Conservation (phyloP, 2,797 vertebrate genomes). For the Sebastes aleutianus region DNA sequence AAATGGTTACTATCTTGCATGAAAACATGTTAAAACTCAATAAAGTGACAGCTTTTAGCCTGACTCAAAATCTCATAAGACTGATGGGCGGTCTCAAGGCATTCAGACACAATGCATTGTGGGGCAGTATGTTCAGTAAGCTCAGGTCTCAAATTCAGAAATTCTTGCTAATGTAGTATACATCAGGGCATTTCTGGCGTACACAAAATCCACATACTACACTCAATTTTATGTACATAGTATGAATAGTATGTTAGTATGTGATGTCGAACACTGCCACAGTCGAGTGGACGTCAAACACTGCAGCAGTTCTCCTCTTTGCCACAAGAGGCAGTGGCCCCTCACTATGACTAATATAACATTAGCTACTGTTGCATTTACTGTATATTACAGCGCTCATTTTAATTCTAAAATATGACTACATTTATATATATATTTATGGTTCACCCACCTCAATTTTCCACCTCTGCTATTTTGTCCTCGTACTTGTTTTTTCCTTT, state of each 20-base stretch:
- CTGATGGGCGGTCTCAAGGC: neutral
- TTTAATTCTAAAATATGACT: neutral
- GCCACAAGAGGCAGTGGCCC: neutral
- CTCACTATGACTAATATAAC: neutral
- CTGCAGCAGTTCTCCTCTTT: neutral
- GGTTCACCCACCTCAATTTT: neutral
- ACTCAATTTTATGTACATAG: neutral
- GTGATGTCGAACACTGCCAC: too few species aligned
- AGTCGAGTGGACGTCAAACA: too few species aligned
- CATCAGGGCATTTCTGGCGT: accelerated
- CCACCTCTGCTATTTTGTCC: neutral
- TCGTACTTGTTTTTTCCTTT: neutral
- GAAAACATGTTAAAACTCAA: neutral
- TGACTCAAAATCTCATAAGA: neutral
- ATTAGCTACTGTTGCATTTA: neutral
- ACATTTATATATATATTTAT: neutral
- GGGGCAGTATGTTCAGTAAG: accelerated
- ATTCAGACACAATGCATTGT: too few species aligned
- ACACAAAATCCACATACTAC: neutral
- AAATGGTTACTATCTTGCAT: neutral
- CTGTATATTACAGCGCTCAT: neutral
- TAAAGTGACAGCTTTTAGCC: neutral
- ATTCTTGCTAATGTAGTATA: neutral
- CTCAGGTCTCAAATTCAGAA: neutral
- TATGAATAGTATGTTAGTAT: too few species aligned